Conservation (phyloP, 2,113 vertebrate genomes). For the Casuarius casuarius region DNA sequence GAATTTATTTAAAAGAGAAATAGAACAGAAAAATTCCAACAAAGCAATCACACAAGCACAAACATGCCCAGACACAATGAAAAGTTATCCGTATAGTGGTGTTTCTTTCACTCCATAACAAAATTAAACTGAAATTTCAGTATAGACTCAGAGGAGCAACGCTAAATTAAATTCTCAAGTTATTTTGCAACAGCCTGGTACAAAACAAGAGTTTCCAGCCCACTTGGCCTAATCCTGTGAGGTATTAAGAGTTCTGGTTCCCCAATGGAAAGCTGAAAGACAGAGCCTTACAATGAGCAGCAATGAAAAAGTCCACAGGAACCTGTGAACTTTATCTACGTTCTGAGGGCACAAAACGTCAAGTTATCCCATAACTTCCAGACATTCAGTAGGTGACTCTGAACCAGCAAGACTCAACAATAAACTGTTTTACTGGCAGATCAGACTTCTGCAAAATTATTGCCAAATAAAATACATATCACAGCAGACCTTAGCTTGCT, state of each 20-base stretch:
- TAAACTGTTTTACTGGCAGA: background rate
- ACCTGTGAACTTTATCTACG: background rate
- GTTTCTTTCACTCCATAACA: background rate
- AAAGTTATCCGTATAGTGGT: background rate
- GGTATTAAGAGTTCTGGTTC: background rate
- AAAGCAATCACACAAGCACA: background rate
- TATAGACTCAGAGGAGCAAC: background rate
- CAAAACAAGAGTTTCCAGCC: background rate
- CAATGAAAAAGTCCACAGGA: background rate
- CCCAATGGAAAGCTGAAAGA: background rate
- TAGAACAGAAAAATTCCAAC: background rate
- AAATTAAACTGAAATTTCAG: background rate
- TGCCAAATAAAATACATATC: background rate
- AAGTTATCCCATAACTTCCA: background rate
- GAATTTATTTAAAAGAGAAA: background rate
- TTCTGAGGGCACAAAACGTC: background rate
- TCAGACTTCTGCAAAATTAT: background rate
- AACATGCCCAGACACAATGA: background rate
- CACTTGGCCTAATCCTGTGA: background rate
- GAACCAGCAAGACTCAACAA: background rate
- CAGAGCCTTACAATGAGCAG: background rate
- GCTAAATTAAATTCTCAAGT: background rate
- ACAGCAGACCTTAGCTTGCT: background rate
- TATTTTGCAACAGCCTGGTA: background rate
- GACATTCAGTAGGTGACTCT: background rate